A percentile compares a stretch with the other conserved stretches of the same genome.
phyloP scores from a whole-genome alignment of 2,888 invertebrate species.

The Oscheius sp. region DNA sequence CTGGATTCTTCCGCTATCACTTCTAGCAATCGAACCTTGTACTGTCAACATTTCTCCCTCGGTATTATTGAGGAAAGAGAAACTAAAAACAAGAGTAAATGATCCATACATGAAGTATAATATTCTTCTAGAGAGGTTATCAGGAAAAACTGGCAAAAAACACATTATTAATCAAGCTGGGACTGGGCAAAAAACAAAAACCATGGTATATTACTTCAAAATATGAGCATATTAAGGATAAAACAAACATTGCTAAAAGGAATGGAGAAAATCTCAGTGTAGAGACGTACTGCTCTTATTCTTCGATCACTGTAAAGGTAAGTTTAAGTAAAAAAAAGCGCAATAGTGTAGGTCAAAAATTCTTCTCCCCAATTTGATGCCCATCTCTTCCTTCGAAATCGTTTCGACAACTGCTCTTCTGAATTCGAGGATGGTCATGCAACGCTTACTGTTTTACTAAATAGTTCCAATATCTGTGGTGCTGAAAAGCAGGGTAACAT shows the following conservation, averaged over 20 bases:
- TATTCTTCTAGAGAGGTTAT: background rate
- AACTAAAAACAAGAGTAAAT: slow-evolving; percentile 4
- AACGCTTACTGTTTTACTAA: background rate
- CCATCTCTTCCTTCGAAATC: slow-evolving; percentile 8
- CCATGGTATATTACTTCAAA: no score
- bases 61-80: slow-evolving; percentile 5
- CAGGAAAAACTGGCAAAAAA: slow-evolving; percentile 4
- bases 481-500: slow-evolving; percentile 1
- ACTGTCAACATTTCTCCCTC: slow-evolving; percentile 25
- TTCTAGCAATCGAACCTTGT: background rate
- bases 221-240: background rate
- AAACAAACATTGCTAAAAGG: background rate
- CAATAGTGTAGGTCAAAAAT: background rate
- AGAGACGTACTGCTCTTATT: background rate
- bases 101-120: no score
- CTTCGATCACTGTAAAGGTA: slow-evolving; percentile 5
- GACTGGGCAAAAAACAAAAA: no score
- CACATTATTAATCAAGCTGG: no score
- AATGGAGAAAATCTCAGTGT: background rate
- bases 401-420: slow-evolving; percentile 2
- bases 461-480: background rate
- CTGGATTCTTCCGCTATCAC: slow-evolving; percentile 5
- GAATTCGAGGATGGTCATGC: background rate
- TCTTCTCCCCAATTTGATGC: background rate
- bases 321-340: background rate